phyloP scores from a whole-genome alignment of 2,113 vertebrate genomes.

The Apaloderma vittatum region DNA sequence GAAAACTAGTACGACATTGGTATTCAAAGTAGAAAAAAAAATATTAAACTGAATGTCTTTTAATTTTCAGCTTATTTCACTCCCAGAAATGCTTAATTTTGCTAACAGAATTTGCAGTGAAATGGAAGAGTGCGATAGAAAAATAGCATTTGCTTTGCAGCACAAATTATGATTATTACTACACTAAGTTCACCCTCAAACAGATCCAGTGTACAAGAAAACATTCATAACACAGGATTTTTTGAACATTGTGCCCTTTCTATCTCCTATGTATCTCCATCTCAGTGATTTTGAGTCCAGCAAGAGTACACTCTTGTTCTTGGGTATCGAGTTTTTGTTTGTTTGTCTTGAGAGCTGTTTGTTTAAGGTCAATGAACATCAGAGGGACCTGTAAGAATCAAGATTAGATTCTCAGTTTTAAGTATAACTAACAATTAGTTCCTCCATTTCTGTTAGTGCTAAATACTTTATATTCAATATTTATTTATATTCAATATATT shows the following conservation, averaged over 20 bases:
- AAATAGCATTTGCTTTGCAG: background rate
- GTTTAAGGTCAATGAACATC: background rate
- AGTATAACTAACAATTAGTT: background rate
- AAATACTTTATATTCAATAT: background rate
- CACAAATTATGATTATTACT: background rate
- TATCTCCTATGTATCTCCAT: background rate
- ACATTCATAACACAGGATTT: rapidly evolving
- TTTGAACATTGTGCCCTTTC: background rate
- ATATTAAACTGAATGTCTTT: background rate
- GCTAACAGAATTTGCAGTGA: background rate
- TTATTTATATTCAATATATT: no score
- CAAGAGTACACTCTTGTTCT: background rate
- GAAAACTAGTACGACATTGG: background rate
- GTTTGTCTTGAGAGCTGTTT: background rate
- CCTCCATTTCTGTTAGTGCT: background rate
- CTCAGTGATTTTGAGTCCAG: background rate
- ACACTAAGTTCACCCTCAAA: background rate
- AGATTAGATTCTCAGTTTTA: background rate
- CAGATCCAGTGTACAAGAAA: no score
- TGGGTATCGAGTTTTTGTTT: background rate
- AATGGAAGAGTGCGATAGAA: background rate
- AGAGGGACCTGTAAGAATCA: background rate
- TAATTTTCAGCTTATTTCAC: background rate
- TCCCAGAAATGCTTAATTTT: background rate
- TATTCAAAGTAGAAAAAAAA: background rate